Evolutionary conservation across 2,113 vertebrate species (phyloP).

Genomic region (Paedocypris sp.): DNA sequence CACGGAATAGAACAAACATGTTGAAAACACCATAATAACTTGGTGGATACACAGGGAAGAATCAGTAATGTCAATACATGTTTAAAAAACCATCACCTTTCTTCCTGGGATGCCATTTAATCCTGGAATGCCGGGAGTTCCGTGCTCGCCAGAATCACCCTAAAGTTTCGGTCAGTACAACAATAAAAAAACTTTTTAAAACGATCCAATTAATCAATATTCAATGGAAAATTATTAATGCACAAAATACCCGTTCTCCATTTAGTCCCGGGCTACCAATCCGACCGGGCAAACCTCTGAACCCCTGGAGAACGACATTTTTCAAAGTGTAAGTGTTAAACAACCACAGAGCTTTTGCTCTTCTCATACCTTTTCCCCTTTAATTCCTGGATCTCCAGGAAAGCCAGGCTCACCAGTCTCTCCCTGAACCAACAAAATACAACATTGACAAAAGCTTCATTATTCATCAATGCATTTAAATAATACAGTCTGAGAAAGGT

Average conservation of each 20-base stretch:
- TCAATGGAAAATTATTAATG: background rate
- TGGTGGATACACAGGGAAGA: no score
- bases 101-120: conserved; percentile 54
- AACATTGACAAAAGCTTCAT: background rate
- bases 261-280: conserved; percentile 54
- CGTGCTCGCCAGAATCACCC: conserved; percentile 66
- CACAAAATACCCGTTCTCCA: conserved; percentile 60
- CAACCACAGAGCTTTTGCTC: background rate
- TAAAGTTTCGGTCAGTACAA: no score
- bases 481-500: background rate
- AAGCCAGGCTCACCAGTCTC: conserved; percentile 62
- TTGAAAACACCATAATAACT: no score
- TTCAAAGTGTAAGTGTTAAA: background rate
- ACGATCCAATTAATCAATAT: background rate
- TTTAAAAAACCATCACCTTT: no score
- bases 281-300: conserved; percentile 63
- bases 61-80: no score
- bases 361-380: conserved; percentile 66
- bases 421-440: conserved; percentile 51
- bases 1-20: background rate
- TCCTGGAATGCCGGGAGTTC: conserved; percentile 63
- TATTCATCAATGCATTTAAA: background rate
- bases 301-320: conserved; percentile 52
- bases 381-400: conserved; percentile 60
- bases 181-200: background rate